phyloP scores from a whole-genome alignment of 1,140 invertebrate genomes.

The Drosophila micromelanica region DNA sequence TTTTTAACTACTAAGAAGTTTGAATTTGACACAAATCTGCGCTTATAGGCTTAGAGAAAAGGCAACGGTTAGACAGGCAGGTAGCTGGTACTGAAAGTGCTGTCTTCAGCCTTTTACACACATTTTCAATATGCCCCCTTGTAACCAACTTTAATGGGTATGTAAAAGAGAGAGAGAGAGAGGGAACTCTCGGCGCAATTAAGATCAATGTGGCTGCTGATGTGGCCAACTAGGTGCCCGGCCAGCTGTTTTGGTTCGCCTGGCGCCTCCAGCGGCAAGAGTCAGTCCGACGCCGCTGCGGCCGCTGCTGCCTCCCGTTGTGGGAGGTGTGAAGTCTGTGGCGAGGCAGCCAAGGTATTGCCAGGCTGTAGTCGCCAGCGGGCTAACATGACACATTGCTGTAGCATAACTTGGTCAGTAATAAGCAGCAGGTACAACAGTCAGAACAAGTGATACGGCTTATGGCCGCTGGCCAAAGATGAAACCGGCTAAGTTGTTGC shows the following conservation, averaged over 20 bases:
- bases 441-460: slow-evolving; percentile 40
- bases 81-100: too few species aligned
- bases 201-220: slow-evolving; percentile 51
- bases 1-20: too few species aligned
- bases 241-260: slow-evolving; percentile 61
- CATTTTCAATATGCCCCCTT: neutral
- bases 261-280: slow-evolving; percentile 65
- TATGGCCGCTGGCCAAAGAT: slow-evolving; percentile 49
- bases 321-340: slow-evolving; percentile 73
- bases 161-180: neutral
- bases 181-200: neutral
- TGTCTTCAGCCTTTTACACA: too few species aligned
- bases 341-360: slow-evolving; percentile 19
- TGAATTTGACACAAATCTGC: too few species aligned
- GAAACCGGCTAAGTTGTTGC: slow-evolving; percentile 48
- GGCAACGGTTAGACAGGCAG: too few species aligned
- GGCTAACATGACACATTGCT: slow-evolving; percentile 71
- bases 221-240: slow-evolving; percentile 40
- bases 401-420: slow-evolving; percentile 75
- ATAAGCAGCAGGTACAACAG: slow-evolving; percentile 40
- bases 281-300: neutral
- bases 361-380: slow-evolving; percentile 52
- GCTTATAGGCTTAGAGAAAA: too few species aligned
- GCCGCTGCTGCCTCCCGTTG: slow-evolving; percentile 48
- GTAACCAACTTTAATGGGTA: neutral